These are phyloP conservation scores for Neosalanx taihuensis DNA, from an alignment of 2,797 vertebrate species.

Conservation along the genomic window DNA sequence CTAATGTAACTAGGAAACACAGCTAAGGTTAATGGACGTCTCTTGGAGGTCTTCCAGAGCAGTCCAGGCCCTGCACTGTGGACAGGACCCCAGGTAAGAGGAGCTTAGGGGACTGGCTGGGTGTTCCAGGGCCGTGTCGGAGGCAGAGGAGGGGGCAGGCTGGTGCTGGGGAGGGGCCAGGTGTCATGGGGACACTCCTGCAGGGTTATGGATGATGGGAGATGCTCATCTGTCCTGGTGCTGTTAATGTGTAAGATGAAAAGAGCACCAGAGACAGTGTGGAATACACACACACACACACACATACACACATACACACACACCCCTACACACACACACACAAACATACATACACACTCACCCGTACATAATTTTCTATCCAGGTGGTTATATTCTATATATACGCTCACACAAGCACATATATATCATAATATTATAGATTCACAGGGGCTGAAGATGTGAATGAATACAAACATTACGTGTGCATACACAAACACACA, in stretches of 20 bases:
- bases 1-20: slow-evolving; percentile 96
- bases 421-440: too few species aligned
- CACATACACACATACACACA: background rate
- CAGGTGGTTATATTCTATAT: too few species aligned
- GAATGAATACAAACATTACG: background rate
- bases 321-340: too few species aligned
- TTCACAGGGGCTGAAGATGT: too few species aligned
- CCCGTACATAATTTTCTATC: too few species aligned
- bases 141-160: slow-evolving; percentile 40
- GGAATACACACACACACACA: background rate
- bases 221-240: background rate
- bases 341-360: slow-evolving; percentile 14
- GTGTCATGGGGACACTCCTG: slow-evolving; percentile 50
- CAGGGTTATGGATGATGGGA: slow-evolving; percentile 51
- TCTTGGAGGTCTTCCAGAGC: slow-evolving; percentile 57
- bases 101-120: slow-evolving; percentile 44
- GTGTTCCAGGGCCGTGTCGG: slow-evolving; percentile 48
- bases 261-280: background rate
- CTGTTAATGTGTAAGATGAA: too few species aligned
- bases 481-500: slow-evolving; percentile 25
- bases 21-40: slow-evolving; percentile 97
- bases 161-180: too few species aligned
- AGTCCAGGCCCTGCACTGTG: slow-evolving; percentile 52
- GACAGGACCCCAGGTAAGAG: slow-evolving; percentile 59
- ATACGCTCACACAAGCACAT: too few species aligned